These are phyloP conservation scores for Bettongia penicillata DNA, from an alignment of 2,113 vertebrate species.

Conservation along the genomic window DNA sequence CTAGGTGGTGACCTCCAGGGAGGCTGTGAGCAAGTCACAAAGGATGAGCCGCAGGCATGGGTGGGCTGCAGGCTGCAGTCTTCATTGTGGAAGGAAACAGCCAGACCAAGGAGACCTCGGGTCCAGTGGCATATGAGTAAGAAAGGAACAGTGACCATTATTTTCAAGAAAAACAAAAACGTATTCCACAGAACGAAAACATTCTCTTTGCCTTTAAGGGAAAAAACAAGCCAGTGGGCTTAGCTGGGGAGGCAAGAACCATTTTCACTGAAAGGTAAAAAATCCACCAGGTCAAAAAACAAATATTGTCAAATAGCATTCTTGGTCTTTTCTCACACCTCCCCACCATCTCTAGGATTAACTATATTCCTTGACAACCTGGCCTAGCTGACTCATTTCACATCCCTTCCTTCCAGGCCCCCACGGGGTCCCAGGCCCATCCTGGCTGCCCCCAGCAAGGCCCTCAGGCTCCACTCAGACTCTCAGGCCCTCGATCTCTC, in stretches of 20 bases:
- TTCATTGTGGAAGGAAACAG: neutral
- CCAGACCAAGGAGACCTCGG: neutral
- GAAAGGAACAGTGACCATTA: neutral
- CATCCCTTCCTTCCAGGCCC: too few relatives aligned
- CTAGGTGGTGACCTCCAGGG: neutral
- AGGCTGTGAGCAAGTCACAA: neutral
- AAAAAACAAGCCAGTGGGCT: neutral
- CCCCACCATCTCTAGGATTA: neutral
- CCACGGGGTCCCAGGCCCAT: neutral
- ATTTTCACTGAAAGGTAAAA: neutral
- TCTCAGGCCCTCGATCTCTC: neutral
- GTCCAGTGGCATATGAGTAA: too few relatives aligned
- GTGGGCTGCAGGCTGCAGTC: neutral
- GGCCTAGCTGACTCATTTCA: too few relatives aligned
- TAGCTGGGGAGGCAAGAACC: constrained; percentile 8
- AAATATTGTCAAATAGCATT: neutral
- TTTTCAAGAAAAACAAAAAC: neutral
- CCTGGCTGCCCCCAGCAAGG: neutral
- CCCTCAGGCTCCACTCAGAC: neutral
- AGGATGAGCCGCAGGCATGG: neutral
- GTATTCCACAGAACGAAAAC: neutral
- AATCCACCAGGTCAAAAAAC: neutral
- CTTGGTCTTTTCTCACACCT: neutral
- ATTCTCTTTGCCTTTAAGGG: neutral
- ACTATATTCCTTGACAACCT: neutral